A percentile compares a stretch with the other conserved stretches of the same genome.
phyloP scores from a whole-genome alignment of 2,113 vertebrate species.

The Poicephalus meyeri region DNA sequence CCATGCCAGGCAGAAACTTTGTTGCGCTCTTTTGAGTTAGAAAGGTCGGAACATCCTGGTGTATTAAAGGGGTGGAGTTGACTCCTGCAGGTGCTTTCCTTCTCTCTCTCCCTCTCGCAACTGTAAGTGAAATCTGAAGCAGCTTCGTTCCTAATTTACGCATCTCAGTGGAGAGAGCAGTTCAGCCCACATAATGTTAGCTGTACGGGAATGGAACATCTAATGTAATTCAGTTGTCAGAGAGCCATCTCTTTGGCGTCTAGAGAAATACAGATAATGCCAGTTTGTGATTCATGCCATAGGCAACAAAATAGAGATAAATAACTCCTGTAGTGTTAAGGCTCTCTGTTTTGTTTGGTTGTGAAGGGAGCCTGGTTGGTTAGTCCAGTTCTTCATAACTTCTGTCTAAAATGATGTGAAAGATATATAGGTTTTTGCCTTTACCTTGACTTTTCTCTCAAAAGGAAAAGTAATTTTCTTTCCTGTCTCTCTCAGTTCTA shows the following conservation, averaged over 20 bases:
- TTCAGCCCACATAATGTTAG: background rate
- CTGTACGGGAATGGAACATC: background rate
- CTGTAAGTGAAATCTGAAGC: background rate
- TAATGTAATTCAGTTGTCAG: background rate
- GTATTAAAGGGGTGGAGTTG: background rate
- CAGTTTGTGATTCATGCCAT: background rate
- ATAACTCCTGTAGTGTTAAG: background rate
- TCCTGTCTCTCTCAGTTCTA: background rate
- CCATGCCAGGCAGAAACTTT: background rate
- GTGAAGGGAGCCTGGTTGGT: background rate
- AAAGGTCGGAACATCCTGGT: background rate
- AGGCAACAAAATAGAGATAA: background rate
- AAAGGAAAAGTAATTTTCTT: background rate
- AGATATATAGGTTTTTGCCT: background rate
- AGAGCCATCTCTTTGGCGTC: background rate
- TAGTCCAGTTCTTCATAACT: background rate
- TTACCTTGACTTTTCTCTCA: background rate
- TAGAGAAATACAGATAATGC: background rate
- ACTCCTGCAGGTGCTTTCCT: background rate
- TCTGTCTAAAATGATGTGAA: background rate
- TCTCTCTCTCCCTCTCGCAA: background rate
- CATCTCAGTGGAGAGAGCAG: rapidly evolving
- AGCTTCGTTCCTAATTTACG: background rate
- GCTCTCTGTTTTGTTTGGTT: background rate
- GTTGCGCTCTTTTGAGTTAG: background rate